These are phyloP conservation scores for Oxyteleia sp. DNA, from an alignment of 2,888 invertebrate genomes.

Conservation along the genomic window DNA sequence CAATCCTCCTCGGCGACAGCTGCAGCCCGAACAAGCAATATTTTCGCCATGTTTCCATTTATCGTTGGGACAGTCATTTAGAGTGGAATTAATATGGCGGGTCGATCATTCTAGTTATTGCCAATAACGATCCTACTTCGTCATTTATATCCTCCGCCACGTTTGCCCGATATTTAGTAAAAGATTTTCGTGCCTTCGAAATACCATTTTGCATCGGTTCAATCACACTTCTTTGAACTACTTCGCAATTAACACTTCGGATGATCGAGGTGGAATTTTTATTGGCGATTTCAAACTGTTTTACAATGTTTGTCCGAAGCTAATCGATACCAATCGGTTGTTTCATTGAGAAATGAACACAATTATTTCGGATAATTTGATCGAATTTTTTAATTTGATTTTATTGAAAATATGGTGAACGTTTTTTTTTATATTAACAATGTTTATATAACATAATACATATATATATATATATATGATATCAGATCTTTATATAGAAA, in stretches of 20 bases:
- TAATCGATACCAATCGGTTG: no score
- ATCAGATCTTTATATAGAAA: no score
- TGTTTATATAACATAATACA: no score
- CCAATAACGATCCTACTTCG: slow-evolving; percentile 65
- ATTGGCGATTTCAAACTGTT: not conserved
- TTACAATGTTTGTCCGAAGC: not conserved
- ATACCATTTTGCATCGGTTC: slow-evolving; percentile 23
- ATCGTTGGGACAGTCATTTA: slow-evolving; percentile 69
- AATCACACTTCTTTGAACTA: slow-evolving; percentile 13
- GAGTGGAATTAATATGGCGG: slow-evolving; percentile 74
- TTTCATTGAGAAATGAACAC: no score
- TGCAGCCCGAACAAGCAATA: slow-evolving; percentile 65
- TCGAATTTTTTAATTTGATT: no score
- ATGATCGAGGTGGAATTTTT: not conserved
- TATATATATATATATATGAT: no score
- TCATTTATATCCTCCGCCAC: slow-evolving; percentile 64
- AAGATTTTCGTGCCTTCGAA: slow-evolving; percentile 34
- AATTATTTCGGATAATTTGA: no score
- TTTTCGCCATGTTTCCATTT: slow-evolving; percentile 76
- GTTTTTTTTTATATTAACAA: no score
- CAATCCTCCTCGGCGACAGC: slow-evolving; percentile 71
- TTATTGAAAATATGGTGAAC: no score
- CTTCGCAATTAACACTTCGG: slow-evolving; percentile 15
- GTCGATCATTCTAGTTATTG: slow-evolving; percentile 69
- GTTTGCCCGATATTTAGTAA: slow-evolving; percentile 57